phyloP scores from a whole-genome alignment of 2,113 vertebrate species.

The Ciconia maguari region DNA sequence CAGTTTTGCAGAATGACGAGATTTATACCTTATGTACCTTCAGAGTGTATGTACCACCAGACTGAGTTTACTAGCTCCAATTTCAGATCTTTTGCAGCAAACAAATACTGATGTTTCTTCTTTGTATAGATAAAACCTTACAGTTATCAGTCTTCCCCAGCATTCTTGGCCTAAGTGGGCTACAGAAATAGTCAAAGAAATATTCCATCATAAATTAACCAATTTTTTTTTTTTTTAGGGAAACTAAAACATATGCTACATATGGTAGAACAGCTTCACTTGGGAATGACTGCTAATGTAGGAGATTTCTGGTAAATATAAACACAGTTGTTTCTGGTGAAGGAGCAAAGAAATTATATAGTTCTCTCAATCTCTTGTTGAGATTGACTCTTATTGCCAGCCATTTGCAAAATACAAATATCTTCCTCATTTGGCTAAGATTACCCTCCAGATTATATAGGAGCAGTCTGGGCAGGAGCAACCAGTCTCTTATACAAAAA shows the following conservation, averaged over 20 bases:
- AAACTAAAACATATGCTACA: background rate
- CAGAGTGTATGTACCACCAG: background rate
- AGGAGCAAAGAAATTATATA: background rate
- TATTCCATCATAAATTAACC: background rate
- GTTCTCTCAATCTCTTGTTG: slow-evolving; percentile 9
- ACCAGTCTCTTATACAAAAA: background rate
- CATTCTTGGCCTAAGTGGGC: background rate
- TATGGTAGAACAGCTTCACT: background rate
- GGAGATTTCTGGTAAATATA: background rate
- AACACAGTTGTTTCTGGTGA: slow-evolving; percentile 6
- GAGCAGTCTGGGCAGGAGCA: background rate
- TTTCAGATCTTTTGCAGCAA: background rate
- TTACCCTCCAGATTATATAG: background rate
- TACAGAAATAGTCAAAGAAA: background rate
- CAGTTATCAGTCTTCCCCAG: background rate
- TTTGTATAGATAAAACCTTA: background rate
- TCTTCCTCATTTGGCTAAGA: slow-evolving; percentile 1
- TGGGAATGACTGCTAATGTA: background rate
- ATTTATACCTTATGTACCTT: background rate
- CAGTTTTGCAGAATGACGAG: background rate
- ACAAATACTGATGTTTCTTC: background rate
- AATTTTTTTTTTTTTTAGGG: background rate
- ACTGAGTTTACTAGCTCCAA: background rate
- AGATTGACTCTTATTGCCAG: background rate
- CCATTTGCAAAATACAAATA: slow-evolving; percentile 22